A percentile compares a stretch with the other conserved stretches of the same genome.
These are phyloP conservation scores for Neogobius melanostomus DNA, from an alignment of 2,113 vertebrate genomes.

Conservation along the genomic window DNA sequence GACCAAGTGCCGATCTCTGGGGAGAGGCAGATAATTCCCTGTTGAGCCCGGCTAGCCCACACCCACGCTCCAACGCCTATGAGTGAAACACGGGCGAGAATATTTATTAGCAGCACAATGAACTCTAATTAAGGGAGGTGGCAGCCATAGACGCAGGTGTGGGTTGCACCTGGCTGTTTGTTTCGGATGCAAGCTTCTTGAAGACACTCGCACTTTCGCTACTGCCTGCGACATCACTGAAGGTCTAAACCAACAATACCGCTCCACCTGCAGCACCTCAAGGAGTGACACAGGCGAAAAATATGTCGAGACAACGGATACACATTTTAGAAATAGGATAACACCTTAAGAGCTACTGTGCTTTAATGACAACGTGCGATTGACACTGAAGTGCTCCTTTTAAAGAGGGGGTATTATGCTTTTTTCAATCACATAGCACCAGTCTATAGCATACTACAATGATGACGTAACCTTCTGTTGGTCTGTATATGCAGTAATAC, in stretches of 20 bases:
- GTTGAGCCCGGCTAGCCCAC: conserved; percentile 57
- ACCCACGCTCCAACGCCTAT: conserved; percentile 43
- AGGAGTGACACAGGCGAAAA: conserved; percentile 47
- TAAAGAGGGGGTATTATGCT: too few species aligned
- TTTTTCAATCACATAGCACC: too few species aligned
- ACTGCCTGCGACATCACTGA: conserved; percentile 49
- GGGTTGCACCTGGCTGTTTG: conserved; percentile 70
- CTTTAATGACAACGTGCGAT: conserved; percentile 37
- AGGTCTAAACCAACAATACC: conserved; percentile 9
- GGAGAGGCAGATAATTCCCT: conserved; percentile 71
- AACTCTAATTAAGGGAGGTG: conserved; percentile 76
- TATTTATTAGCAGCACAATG: conserved; percentile 74
- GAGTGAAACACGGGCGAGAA: conserved; percentile 51
- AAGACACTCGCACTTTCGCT: conserved; percentile 43
- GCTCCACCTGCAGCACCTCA: conserved; percentile 36
- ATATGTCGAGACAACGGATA: conserved; percentile 31
- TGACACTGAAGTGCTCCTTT: too few species aligned
- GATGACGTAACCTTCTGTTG: too few species aligned
- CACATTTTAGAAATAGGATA: conserved; percentile 24
- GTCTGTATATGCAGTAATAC: too few species aligned
- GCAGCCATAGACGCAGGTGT: conserved; percentile 71
- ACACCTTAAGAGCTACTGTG: conserved; percentile 20
- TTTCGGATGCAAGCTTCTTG: conserved; percentile 10
- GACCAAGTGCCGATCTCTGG: conserved; percentile 46
- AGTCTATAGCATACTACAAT: too few species aligned